Evolutionary conservation across 2,797 vertebrate genomes (phyloP).

Genomic region (Sphenopsis melanotis): DNA sequence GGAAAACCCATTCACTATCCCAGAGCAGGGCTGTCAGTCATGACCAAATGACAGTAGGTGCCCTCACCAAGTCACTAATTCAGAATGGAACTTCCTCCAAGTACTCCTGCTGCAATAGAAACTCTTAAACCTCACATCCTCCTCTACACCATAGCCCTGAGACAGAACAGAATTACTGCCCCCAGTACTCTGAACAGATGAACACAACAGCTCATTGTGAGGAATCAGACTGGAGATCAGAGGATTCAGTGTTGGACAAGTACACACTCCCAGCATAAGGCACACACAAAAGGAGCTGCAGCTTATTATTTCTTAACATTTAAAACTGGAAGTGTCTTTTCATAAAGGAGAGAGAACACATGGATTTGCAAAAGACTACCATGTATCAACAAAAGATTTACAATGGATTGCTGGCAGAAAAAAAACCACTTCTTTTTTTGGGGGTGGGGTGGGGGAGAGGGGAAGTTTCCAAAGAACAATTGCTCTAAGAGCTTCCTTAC

Average conservation of each 20-base stretch:
- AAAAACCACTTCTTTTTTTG: not conserved
- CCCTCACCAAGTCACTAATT: not conserved
- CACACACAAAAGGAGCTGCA: not conserved
- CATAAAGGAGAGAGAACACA: not conserved
- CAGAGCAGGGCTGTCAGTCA: not conserved
- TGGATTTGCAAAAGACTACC: not conserved
- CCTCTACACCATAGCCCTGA: not conserved
- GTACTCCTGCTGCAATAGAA: not conserved
- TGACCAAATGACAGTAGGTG: not conserved
- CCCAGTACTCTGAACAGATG: not conserved
- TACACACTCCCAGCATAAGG: not conserved
- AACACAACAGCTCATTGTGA: not conserved
- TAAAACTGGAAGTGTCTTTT: not conserved
- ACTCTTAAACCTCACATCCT: not conserved
- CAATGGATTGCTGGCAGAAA: not conserved
- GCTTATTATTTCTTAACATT: not conserved
- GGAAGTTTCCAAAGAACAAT: constrained; percentile 28
- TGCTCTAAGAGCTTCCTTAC: constrained; percentile 56
- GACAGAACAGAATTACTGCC: not conserved
- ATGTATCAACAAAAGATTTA: not conserved
- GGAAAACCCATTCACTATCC: not conserved
- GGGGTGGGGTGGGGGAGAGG: not conserved
- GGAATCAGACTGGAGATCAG: not conserved
- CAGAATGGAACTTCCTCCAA: not conserved
- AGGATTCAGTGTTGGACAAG: not conserved